These are phyloP conservation scores for Drosophila chauvacae DNA, from an alignment of 1,140 invertebrate genomes.

Conservation along the genomic window DNA sequence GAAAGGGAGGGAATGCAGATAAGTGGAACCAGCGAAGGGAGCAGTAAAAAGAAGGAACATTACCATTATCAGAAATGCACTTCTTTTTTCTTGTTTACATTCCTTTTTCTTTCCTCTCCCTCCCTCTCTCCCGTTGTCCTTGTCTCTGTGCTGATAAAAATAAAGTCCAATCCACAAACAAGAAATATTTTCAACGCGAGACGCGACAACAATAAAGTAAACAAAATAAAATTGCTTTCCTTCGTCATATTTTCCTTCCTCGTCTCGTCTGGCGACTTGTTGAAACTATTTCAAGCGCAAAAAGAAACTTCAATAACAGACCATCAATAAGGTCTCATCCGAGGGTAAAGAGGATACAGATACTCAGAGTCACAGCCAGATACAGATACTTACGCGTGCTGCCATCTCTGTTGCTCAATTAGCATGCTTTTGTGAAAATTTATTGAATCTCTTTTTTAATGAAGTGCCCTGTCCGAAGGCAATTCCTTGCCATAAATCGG, in stretches of 20 bases:
- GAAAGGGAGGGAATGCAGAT: slow-evolving; percentile 11
- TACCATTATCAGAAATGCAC: slow-evolving; percentile 52
- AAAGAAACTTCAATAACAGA: slow-evolving; percentile 30
- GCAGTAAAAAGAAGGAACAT: slow-evolving; percentile 22
- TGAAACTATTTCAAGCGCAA: slow-evolving; percentile 61
- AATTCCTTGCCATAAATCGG: slow-evolving; percentile 1
- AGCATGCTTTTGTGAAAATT: slow-evolving; percentile 59
- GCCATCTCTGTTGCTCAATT: slow-evolving; percentile 37
- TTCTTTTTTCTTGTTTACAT: slow-evolving; percentile 51
- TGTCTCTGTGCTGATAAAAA: slow-evolving; percentile 54
- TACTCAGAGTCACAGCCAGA: neutral
- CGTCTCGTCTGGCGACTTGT: slow-evolving; percentile 44
- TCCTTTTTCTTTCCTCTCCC: slow-evolving; percentile 1
- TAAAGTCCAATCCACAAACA: slow-evolving; percentile 59
- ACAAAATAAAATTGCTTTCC: slow-evolving; percentile 58
- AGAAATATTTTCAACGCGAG: slow-evolving; percentile 35
- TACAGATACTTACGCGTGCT: slow-evolving; percentile 1
- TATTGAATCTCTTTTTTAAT: slow-evolving; percentile 47
- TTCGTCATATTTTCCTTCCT: slow-evolving; percentile 28
- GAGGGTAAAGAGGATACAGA: slow-evolving; percentile 1
- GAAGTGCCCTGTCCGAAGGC: slow-evolving; percentile 19
- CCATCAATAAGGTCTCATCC: slow-evolving; percentile 17
- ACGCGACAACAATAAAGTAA: slow-evolving; percentile 56
- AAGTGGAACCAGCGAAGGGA: slow-evolving; percentile 21
- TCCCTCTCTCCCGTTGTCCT: slow-evolving; percentile 16